These are phyloP conservation scores for Oegoconia quadripuncta DNA, from an alignment of 2,888 invertebrate species.

Conservation along the genomic window DNA sequence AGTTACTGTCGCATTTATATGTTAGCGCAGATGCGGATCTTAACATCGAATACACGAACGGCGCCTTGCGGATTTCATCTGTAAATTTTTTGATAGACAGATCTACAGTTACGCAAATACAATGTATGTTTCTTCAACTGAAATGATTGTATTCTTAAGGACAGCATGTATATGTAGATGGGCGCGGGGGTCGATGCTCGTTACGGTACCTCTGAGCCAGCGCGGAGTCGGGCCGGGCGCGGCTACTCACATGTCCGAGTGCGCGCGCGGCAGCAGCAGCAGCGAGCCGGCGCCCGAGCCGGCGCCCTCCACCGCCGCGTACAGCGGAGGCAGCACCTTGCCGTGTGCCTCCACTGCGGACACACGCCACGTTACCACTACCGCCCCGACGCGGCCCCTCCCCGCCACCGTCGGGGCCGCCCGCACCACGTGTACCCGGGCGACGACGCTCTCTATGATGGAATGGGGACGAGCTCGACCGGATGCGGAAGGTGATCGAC, in stretches of 20 bases:
- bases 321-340: conserved; percentile 72
- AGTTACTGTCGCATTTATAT: no score
- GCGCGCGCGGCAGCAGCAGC: conserved; percentile 48
- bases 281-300: conserved; percentile 44
- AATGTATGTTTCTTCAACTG: no score
- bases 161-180: no score
- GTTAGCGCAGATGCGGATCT: no score
- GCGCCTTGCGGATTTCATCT: no score
- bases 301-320: conserved; percentile 63
- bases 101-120: no score
- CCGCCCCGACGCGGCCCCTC: conserved; percentile 13
- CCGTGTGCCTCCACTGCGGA: conserved; percentile 66
- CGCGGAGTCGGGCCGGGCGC: background rate
- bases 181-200: background rate
- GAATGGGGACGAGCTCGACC: no score
- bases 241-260: conserved; percentile 54
- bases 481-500: no score
- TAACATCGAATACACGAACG: no score
- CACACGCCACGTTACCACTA: conserved; percentile 38
- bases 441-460: background rate
- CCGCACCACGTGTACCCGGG: background rate
- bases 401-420: conserved; percentile 9
- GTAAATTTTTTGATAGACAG: no score
- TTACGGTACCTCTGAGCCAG: background rate
- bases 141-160: no score